A percentile compares a stretch with the other conserved stretches of the same genome.
Evolutionary conservation across 2,888 invertebrate species (phyloP).

Genomic region (Polylopha cassiicola): DNA sequence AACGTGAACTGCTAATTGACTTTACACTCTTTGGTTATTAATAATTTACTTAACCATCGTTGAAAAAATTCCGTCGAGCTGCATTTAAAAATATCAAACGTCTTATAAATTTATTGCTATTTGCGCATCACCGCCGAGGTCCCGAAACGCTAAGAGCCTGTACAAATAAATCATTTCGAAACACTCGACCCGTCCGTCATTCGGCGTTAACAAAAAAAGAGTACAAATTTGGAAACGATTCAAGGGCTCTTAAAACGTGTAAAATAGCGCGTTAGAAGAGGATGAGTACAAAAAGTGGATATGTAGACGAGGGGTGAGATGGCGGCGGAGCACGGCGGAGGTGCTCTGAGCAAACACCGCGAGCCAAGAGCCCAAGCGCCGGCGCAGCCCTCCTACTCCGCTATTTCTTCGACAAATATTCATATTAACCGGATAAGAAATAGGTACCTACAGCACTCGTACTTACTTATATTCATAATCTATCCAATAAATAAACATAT

Average conservation of each 20-base stretch:
- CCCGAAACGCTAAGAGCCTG: slow-evolving; percentile 51
- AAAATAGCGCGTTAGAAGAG: slow-evolving; percentile 50
- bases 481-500: too few relatives aligned
- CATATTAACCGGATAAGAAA: slow-evolving; percentile 6
- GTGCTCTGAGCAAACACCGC: slow-evolving; percentile 19
- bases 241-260: slow-evolving; percentile 57
- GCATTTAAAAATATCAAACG: not conserved
- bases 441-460: too few relatives aligned
- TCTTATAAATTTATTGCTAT: slow-evolving; percentile 28
- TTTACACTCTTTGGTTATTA: too few relatives aligned
- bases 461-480: too few relatives aligned
- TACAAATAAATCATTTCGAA: slow-evolving; percentile 66
- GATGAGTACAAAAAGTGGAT: slow-evolving; percentile 28
- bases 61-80: slow-evolving; percentile 5
- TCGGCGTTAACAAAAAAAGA: slow-evolving; percentile 57
- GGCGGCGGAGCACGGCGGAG: slow-evolving; percentile 11
- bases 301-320: slow-evolving; percentile 14
- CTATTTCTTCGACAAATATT: not conserved
- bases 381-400: slow-evolving; percentile 23
- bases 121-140: slow-evolving; percentile 38
- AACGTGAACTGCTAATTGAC: too few relatives aligned
- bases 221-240: slow-evolving; percentile 60
- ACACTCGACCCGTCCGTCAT: slow-evolving; percentile 65
- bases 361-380: slow-evolving; percentile 32
- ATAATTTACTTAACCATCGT: too few relatives aligned